A percentile compares a stretch with the other conserved stretches of the same genome.
phyloP scores from a whole-genome alignment of 2,888 invertebrate genomes.

The Tenthredo amoena region DNA sequence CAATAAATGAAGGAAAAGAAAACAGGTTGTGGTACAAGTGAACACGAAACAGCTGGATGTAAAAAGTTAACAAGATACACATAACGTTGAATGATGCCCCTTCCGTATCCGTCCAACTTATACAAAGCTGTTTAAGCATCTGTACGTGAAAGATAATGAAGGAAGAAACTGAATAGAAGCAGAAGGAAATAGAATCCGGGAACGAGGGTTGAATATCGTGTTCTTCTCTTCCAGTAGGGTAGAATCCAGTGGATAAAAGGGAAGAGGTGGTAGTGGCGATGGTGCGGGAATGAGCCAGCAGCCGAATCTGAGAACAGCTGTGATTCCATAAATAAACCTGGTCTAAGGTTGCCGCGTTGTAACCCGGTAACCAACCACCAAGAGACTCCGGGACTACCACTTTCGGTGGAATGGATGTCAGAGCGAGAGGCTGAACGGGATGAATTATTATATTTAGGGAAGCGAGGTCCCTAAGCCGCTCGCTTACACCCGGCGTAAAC shows the following conservation, averaged over 20 bases:
- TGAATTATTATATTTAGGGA: conserved; percentile 66
- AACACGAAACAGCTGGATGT: neutral
- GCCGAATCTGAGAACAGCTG: conserved; percentile 63
- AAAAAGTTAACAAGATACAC: conserved; percentile 26
- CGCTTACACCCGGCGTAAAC: conserved; percentile 63
- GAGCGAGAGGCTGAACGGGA: conserved; percentile 53
- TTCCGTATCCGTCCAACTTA: neutral
- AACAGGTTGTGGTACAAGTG: neutral
- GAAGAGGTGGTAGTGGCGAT: neutral
- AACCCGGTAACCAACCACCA: neutral
- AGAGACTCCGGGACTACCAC: conserved; percentile 29
- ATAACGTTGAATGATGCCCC: neutral
- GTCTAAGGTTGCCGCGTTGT: conserved; percentile 46
- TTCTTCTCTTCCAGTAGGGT: neutral
- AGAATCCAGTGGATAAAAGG: neutral
- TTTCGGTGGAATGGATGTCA: conserved; percentile 42
- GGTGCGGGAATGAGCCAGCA: neutral
- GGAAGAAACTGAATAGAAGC: neutral
- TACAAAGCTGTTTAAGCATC: neutral
- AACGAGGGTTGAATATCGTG: neutral
- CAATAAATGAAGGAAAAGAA: neutral
- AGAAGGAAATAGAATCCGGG: neutral
- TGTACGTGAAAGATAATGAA: neutral
- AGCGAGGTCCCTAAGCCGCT: conserved; percentile 64
- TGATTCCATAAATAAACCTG: conserved; percentile 72